phyloP scores from a whole-genome alignment of 2,113 vertebrate genomes.

The Columba livia region DNA sequence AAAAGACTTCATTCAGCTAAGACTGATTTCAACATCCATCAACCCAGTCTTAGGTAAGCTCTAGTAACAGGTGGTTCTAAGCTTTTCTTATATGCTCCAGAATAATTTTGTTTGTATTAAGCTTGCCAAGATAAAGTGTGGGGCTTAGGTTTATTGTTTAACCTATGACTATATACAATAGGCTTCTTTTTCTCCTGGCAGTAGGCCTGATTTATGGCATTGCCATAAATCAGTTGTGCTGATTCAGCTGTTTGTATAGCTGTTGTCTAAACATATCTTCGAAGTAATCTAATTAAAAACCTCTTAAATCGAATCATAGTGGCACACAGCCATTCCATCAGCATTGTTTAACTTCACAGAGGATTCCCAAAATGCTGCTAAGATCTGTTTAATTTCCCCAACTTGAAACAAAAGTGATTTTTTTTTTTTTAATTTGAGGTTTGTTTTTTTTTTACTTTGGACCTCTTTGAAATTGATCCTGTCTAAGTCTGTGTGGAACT shows the following conservation, averaged over 20 bases:
- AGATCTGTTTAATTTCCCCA: background rate
- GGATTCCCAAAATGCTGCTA: background rate
- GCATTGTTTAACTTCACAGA: background rate
- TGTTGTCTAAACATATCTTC: background rate
- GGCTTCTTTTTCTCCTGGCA: background rate
- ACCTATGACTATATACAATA: background rate
- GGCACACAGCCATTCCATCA: background rate
- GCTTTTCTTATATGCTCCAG: background rate
- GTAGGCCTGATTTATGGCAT: background rate
- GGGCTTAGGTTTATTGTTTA: slow-evolving; percentile 2
- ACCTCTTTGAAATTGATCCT: background rate
- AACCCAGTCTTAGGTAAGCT: background rate
- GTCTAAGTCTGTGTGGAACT: background rate
- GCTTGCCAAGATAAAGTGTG: background rate
- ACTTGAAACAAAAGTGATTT: background rate
- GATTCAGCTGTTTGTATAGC: slow-evolving; percentile 21
- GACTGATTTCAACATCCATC: background rate
- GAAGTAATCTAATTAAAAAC: slow-evolving; percentile 29
- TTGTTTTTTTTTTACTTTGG: background rate
- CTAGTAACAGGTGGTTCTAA: background rate
- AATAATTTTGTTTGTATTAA: background rate
- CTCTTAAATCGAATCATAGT: background rate
- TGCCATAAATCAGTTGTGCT: background rate
- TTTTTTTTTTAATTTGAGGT: background rate
- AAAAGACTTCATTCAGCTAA: background rate